phyloP scores from a whole-genome alignment of 30 jellyfish, hydroid and myxozoan genomes.

The Aurelia aurita region DNA sequence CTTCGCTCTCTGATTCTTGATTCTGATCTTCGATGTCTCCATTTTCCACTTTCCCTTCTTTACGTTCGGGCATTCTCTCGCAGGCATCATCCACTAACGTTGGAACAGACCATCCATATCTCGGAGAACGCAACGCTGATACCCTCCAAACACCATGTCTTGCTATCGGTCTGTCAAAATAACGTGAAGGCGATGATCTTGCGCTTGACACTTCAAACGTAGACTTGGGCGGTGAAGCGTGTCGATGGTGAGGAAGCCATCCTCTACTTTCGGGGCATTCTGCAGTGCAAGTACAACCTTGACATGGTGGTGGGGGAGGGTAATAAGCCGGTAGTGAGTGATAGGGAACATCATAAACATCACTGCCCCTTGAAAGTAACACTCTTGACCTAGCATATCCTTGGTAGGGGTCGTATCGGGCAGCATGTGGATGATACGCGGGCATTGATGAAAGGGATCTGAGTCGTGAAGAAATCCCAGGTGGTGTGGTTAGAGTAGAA shows the following conservation, averaged over 20 bases:
- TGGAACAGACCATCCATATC: constrained; percentile 67
- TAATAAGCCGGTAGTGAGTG: constrained; percentile 7
- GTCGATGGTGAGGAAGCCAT: constrained; percentile 10
- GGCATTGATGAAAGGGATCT: constrained; percentile 26
- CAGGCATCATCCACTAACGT: constrained; percentile 5
- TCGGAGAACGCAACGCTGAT: neutral
- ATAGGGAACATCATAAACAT: neutral
- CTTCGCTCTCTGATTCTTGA: neutral
- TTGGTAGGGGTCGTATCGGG: constrained; percentile 12
- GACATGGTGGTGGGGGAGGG: constrained; percentile 18
- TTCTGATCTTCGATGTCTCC: neutral
- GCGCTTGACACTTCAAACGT: constrained; percentile 1
- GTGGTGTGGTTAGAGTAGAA: constrained; percentile 15
- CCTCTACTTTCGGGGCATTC: constrained; percentile 7
- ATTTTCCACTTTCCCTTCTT: neutral
- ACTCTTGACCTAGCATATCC: constrained; percentile 1
- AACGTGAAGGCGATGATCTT: neutral
- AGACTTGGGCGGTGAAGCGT: neutral
- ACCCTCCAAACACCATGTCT: constrained; percentile 31
- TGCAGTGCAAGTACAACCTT: constrained; percentile 28
- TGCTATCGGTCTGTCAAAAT: constrained; percentile 17
- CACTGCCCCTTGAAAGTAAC: neutral
- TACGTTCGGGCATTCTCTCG: neutral
- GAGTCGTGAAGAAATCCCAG: constrained; percentile 34
- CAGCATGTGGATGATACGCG: neutral